These are phyloP conservation scores for Drosophila virilis DNA, from an alignment of 1,140 invertebrate species.

Conservation along the genomic window DNA sequence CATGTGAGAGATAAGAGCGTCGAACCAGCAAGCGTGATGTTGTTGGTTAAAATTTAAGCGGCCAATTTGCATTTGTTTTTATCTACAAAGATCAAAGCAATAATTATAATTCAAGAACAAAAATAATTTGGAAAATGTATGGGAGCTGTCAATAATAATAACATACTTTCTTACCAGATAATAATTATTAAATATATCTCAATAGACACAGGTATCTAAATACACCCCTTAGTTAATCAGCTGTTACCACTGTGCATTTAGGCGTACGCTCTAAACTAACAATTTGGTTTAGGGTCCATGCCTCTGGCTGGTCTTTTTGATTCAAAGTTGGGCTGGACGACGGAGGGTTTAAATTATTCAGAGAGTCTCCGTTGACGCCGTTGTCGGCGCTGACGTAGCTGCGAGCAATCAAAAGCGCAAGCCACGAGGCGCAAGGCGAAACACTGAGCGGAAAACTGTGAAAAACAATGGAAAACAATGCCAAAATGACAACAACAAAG, in stretches of 20 bases:
- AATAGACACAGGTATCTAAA: too few species aligned
- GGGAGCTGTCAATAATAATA: too few species aligned
- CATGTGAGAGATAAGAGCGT: too few species aligned
- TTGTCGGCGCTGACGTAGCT: conserved; percentile 43
- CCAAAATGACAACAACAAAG: conserved; percentile 26
- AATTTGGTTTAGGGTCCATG: conserved; percentile 47
- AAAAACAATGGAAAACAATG: conserved; percentile 19
- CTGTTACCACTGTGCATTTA: conserved; percentile 9
- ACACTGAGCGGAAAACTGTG: conserved; percentile 23
- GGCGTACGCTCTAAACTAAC: conserved; percentile 45
- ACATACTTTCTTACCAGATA: too few species aligned
- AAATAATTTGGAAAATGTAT: too few species aligned
- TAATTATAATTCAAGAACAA: too few species aligned
- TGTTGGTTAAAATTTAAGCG: too few species aligned
- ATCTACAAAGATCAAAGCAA: too few species aligned
- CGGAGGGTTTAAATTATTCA: conserved; percentile 70
- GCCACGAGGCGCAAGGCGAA: conserved; percentile 7
- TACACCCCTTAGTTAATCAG: too few species aligned
- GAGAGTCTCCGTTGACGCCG: conserved; percentile 42
- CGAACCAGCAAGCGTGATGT: too few species aligned
- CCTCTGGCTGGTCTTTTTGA: conserved; percentile 59
- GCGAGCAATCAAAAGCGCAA: conserved; percentile 59
- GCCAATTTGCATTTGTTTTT: too few species aligned
- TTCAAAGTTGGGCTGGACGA: conserved; percentile 39
- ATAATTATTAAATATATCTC: too few species aligned